A percentile compares a stretch with the other conserved stretches of the same genome.
Evolutionary conservation across 2,113 vertebrate genomes (phyloP).

Genomic region (Agapornis roseicollis): DNA sequence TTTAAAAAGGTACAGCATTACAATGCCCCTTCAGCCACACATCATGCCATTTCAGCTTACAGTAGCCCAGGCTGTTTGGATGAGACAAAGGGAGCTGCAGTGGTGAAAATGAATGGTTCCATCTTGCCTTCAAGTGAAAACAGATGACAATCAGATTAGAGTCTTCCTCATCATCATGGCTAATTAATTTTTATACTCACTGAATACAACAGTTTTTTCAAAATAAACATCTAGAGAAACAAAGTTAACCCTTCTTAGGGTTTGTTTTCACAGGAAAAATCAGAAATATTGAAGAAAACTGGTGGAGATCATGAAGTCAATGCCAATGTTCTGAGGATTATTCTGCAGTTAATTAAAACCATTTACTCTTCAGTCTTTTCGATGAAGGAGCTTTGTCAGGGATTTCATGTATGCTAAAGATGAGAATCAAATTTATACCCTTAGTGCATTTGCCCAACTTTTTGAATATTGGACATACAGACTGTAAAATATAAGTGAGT

Average conservation of each 20-base stretch:
- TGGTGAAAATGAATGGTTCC: neutral
- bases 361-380: neutral
- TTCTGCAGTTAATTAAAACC: neutral
- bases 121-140: neutral
- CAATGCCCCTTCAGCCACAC: neutral
- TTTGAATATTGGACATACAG: neutral
- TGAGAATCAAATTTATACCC: neutral
- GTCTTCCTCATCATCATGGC: neutral
- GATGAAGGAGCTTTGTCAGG: neutral
- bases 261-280: neutral
- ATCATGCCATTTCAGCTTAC: neutral
- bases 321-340: neutral
- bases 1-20: neutral
- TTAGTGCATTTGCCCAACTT: neutral
- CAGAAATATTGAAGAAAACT: neutral
- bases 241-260: neutral
- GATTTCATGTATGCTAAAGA: fast-evolving
- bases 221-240: neutral
- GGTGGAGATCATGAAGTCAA: neutral
- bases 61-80: neutral
- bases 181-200: neutral
- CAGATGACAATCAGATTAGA: neutral
- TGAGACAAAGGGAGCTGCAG: neutral
- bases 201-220: neutral
- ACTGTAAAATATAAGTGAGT: neutral